phyloP scores from a whole-genome alignment of 1,140 invertebrate species.

The Pemphigus obesinymphae region DNA sequence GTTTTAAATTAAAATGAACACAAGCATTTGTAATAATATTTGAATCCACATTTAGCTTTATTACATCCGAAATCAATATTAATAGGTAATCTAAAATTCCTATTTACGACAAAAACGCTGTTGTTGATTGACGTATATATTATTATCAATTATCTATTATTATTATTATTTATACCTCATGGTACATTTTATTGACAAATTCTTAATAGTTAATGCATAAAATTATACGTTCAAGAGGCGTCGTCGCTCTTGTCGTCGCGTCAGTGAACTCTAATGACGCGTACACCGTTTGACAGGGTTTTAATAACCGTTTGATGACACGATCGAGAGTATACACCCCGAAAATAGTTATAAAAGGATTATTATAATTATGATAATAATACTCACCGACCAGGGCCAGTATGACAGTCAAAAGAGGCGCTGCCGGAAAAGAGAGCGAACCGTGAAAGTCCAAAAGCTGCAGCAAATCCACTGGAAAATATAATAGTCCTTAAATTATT shows the following conservation, averaged over 20 bases:
- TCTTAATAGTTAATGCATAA: constrained; percentile 40
- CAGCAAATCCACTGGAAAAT: constrained; percentile 82
- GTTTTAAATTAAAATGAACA: too few species aligned
- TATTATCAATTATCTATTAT: too few species aligned
- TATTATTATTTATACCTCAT: too few species aligned
- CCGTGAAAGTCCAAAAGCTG: constrained; percentile 97
- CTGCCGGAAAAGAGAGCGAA: constrained; percentile 87
- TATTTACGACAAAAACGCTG: too few species aligned
- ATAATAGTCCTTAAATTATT: constrained; percentile 35
- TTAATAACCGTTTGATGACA: constrained; percentile 1
- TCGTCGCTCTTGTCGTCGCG: background rate
- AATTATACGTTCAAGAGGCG: background rate
- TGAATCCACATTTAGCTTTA: too few species aligned
- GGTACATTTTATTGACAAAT: constrained; percentile 24
- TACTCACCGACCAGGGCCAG: constrained; percentile 93
- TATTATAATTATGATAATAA: background rate
- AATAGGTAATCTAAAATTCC: too few species aligned
- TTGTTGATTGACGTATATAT: too few species aligned
- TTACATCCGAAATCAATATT: too few species aligned
- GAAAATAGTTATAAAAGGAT: background rate
- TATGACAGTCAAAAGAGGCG: constrained; percentile 93
- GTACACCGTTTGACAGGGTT: constrained; percentile 13
- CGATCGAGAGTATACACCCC: background rate
- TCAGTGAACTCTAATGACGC: background rate
- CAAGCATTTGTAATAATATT: too few species aligned